Percentiles rank a stretch among this genome's conserved stretches.
Conservation (phyloP, 2,797 vertebrate genomes). For the Peromyscus nudipes region DNA sequence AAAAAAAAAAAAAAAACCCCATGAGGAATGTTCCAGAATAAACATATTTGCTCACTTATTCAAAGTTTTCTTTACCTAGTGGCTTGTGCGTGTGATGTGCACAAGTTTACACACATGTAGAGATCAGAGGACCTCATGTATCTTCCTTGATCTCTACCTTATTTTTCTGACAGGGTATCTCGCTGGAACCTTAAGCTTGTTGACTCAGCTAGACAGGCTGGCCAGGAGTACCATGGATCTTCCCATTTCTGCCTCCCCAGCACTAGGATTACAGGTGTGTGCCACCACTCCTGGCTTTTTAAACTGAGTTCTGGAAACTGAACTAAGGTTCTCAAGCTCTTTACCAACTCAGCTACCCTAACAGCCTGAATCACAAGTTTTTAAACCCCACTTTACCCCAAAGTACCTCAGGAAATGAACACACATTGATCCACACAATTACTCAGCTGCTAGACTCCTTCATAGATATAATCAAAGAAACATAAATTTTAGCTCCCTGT, state of each 20-base stretch:
- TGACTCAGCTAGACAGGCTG: background rate
- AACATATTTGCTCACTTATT: background rate
- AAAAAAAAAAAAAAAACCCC: too few species aligned
- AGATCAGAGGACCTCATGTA: background rate
- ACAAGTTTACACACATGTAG: background rate
- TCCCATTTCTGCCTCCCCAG: background rate
- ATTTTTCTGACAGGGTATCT: background rate
- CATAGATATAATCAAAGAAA: background rate
- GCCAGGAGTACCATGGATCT: background rate
- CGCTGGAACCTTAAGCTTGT: background rate
- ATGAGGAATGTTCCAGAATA: background rate
- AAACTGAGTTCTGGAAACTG: background rate
- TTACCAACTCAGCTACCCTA: background rate
- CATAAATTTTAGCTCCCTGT: background rate
- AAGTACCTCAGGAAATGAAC: background rate
- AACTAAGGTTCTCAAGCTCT: background rate
- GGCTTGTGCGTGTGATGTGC: background rate
- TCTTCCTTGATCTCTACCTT: background rate
- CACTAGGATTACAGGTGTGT: background rate
- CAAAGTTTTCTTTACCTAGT: background rate
- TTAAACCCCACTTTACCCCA: background rate
- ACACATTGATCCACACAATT: background rate
- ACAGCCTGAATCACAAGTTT: background rate
- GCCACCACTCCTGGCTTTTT: background rate
- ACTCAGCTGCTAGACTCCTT: background rate